Base-by-base conservation (phyloP, 2,113 vertebrate species). In the Sisor rabdophorus region DNA sequence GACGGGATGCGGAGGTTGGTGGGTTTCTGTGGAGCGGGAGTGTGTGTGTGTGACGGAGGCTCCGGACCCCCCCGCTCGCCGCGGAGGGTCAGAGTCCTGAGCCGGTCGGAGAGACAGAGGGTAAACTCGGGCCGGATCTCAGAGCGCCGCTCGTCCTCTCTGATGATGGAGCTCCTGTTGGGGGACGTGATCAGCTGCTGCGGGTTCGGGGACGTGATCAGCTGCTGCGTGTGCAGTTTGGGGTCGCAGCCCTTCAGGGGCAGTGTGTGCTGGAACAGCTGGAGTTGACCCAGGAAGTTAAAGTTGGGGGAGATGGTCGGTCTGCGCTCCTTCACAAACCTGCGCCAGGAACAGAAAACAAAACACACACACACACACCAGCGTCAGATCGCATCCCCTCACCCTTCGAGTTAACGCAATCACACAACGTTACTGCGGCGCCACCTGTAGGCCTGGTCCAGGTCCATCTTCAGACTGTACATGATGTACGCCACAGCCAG, bases 221-320 rank as follows among this genome's bases (percentile, higher is more conserved):
- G 78, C 56, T 79, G 83, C 52, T 47, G 11, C 10, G 67, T 16
- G 13, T 73, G 50, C 16, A 58, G 32, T 26, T 60, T 53, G 0
- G 72, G 70, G 0, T 82, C 63, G 1, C 72, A 17, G 1, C 53
- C 50, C 26, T 80, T 85, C 19, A 86, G 86, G 48, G 73, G 80
- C 32, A 93, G 87, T 1, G 88, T 90, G n/a, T 78, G 80, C 82
- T 94, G 90, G 56, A 92, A 93, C 71, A 88, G 87, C 84, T 93
- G 91, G 79, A 94, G 88, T 77, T 93, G 93, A 54, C 93, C 93
- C 68, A 94, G 88, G 82, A 94, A 94, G 85, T 94, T 94, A 81
- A 94, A 93, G 81, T 94, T 94, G 2, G 93, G 93, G 28, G 92
- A 94, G 68, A 94, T 94, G 32, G 92, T 89, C 15, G 93, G 92